Conservation (phyloP, 2,888 invertebrate genomes). For the Chesias legatella region DNA sequence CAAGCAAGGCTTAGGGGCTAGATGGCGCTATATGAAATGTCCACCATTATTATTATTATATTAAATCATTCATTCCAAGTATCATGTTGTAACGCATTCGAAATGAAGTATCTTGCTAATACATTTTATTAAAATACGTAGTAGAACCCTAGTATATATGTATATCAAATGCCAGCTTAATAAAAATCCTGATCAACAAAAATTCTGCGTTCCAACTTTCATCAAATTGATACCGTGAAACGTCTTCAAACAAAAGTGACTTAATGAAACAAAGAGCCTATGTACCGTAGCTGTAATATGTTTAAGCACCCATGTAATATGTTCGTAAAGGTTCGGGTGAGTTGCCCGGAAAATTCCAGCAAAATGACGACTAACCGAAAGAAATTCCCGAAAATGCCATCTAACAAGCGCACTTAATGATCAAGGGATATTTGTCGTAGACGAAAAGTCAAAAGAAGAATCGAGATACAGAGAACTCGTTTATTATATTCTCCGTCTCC, state of each 20-base stretch:
- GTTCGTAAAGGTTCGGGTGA: conserved; percentile 17
- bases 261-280: conserved; percentile 19
- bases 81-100: too few relatives aligned
- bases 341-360: conserved; percentile 35
- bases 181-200: too few relatives aligned
- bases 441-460: conserved; percentile 66
- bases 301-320: conserved; percentile 23
- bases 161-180: too few relatives aligned
- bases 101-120: too few relatives aligned
- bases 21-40: too few relatives aligned
- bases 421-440: conserved; percentile 52
- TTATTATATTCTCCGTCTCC: conserved; percentile 38
- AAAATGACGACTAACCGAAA: conserved; percentile 32
- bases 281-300: conserved; percentile 14
- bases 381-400: conserved; percentile 41
- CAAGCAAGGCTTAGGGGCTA: too few relatives aligned
- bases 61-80: too few relatives aligned
- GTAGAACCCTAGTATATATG: too few relatives aligned
- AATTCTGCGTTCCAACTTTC: not conserved
- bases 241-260: conserved; percentile 13
- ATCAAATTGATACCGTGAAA: conserved; percentile 7
- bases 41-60: too few relatives aligned
- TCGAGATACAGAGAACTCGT: conserved; percentile 56
- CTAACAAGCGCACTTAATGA: conserved; percentile 69
- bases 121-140: too few relatives aligned